These are phyloP conservation scores for Megaceryle torquata DNA, from an alignment of 2,113 vertebrate genomes.

Conservation along the genomic window DNA sequence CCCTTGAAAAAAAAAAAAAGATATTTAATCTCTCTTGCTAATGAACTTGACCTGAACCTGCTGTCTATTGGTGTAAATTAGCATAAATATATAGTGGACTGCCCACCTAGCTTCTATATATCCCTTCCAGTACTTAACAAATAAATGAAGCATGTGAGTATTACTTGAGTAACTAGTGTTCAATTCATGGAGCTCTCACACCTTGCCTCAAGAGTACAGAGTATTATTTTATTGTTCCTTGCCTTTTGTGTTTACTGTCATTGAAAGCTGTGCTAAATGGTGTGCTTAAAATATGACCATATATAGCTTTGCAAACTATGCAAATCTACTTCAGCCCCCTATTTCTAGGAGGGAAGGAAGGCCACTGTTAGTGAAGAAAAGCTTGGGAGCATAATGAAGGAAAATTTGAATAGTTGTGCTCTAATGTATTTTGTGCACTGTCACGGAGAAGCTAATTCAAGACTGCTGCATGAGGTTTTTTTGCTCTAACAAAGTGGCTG, in stretches of 20 bases:
- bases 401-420: neutral
- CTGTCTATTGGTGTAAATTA: conserved; percentile 39
- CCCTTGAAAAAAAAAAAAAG: neutral
- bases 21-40: neutral
- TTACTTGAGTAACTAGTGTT: neutral
- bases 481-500: neutral
- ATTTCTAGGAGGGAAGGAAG: neutral
- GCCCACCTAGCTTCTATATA: neutral
- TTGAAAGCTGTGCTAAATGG: neutral
- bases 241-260: neutral
- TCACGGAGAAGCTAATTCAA: neutral
- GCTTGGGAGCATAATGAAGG: neutral
- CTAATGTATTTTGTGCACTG: neutral
- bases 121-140: neutral
- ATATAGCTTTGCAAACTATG: neutral
- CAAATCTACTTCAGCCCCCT: neutral
- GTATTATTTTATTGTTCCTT: neutral
- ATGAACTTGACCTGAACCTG: neutral
- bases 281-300: neutral
- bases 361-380: neutral
- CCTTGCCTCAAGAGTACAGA: neutral
- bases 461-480: neutral
- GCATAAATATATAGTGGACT: conserved; percentile 65
- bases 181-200: neutral
- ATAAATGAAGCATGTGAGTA: neutral